Conservation (phyloP, 1,140 invertebrate genomes). For the Melipona quadrifasciata region DNA sequence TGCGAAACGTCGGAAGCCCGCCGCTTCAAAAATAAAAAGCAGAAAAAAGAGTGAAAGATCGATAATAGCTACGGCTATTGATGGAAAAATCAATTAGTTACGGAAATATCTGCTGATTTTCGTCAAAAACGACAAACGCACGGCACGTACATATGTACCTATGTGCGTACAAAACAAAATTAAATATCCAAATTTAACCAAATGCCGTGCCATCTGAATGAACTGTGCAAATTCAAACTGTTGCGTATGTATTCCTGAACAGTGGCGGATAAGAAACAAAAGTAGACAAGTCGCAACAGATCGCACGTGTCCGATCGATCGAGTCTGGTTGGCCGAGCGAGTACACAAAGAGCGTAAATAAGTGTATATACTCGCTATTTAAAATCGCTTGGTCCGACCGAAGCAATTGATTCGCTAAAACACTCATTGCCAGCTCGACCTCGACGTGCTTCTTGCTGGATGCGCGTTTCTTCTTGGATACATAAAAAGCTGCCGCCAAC, state of each 20-base stretch:
- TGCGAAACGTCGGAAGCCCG: background rate
- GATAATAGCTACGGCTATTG: background rate
- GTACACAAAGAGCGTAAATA: background rate
- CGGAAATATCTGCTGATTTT: background rate
- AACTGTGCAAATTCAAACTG: background rate
- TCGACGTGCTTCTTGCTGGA: no score
- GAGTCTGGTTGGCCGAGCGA: background rate
- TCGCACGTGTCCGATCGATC: slow-evolving; percentile 15
- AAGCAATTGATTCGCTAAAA: slow-evolving; percentile 18
- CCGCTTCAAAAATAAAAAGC: background rate
- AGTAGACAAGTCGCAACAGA: background rate
- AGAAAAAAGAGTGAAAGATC: background rate
- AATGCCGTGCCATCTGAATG: background rate
- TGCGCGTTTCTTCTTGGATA: background rate
- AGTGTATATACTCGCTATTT: background rate
- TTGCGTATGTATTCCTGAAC: background rate
- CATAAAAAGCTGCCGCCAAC: slow-evolving; percentile 30
- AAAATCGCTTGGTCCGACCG: slow-evolving; percentile 47
- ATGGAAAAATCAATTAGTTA: background rate
- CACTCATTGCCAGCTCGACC: background rate
- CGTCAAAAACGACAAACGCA: background rate
- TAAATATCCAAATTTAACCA: background rate
- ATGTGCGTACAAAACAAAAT: background rate
- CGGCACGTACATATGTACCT: no score
- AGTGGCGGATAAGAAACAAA: background rate